Percentiles rank a stretch among this genome's conserved stretches.
phyloP scores from a whole-genome alignment of 2,113 vertebrate species.

The Calcarius ornatus region DNA sequence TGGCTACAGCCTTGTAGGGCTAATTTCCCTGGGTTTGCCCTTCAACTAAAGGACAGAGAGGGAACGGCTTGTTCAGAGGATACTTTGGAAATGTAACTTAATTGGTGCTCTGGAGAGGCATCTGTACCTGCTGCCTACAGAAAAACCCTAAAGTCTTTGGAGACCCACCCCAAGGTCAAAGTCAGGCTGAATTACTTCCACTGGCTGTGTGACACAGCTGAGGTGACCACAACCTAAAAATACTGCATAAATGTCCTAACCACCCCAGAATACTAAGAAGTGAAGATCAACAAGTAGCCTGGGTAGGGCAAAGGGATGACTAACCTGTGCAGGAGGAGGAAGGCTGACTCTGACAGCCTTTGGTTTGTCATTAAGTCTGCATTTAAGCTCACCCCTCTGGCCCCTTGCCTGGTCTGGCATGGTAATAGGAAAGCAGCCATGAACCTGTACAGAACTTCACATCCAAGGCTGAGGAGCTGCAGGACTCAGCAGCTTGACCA shows the following conservation, averaged over 20 bases:
- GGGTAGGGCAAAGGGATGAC: not conserved
- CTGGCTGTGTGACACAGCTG: not conserved
- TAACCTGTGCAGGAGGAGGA: not conserved
- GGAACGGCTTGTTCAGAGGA: not conserved
- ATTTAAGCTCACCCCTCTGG: not conserved
- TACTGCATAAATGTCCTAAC: not conserved
- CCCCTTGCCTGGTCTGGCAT: not conserved
- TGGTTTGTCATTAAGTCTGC: not conserved
- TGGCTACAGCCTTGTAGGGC: not conserved
- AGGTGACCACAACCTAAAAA: not conserved
- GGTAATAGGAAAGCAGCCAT: not conserved
- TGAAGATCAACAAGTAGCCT: not conserved
- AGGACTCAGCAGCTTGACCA: accelerated
- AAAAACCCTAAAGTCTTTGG: not conserved
- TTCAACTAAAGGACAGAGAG: not conserved
- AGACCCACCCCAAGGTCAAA: not conserved
- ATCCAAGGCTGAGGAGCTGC: not conserved
- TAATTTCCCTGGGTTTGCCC: not conserved
- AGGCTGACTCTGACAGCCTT: not conserved
- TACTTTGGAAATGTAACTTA: not conserved
- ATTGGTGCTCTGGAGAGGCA: not conserved
- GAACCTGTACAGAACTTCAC: not conserved
- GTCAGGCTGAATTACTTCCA: not conserved
- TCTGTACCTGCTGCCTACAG: not conserved
- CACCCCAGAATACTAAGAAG: not conserved